Percentiles rank a stretch among this genome's conserved stretches.
Evolutionary conservation across 1,140 invertebrate species (phyloP).

Genomic region (Aricia agestis): DNA sequence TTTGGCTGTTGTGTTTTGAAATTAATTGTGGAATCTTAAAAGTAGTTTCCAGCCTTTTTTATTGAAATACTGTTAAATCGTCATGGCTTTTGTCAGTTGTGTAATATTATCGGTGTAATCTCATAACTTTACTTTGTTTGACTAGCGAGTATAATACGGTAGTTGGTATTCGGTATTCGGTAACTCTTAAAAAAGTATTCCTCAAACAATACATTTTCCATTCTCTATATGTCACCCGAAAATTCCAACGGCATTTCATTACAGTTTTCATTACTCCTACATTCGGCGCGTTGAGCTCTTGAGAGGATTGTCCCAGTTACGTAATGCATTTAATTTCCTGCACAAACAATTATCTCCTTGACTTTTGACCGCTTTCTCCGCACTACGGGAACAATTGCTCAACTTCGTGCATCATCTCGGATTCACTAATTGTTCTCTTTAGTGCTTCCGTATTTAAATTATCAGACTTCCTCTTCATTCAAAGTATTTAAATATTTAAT

Average conservation of each 20-base stretch:
- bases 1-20: background rate
- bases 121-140: too few species aligned
- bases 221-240: too few species aligned
- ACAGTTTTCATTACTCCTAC: background rate
- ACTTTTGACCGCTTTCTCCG: constrained; percentile 72
- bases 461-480: background rate
- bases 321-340: constrained; percentile 72
- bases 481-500: too few species aligned
- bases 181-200: too few species aligned
- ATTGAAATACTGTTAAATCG: too few species aligned
- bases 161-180: too few species aligned
- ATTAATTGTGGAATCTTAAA: background rate
- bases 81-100: too few species aligned
- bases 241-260: constrained; percentile 16
- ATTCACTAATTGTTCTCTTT: constrained; percentile 10
- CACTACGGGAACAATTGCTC: constrained; percentile 39
- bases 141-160: too few species aligned
- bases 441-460: background rate
- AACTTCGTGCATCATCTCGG: constrained; percentile 7
- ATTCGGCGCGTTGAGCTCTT: background rate
- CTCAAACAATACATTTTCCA: too few species aligned
- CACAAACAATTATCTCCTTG: constrained; percentile 72
- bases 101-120: too few species aligned
- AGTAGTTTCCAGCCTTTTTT: too few species aligned
- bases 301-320: constrained; percentile 59